A percentile compares a stretch with the other conserved stretches of the same genome.
Conservation (phyloP, 2,888 invertebrate species). For the Tipula lateralis region DNA sequence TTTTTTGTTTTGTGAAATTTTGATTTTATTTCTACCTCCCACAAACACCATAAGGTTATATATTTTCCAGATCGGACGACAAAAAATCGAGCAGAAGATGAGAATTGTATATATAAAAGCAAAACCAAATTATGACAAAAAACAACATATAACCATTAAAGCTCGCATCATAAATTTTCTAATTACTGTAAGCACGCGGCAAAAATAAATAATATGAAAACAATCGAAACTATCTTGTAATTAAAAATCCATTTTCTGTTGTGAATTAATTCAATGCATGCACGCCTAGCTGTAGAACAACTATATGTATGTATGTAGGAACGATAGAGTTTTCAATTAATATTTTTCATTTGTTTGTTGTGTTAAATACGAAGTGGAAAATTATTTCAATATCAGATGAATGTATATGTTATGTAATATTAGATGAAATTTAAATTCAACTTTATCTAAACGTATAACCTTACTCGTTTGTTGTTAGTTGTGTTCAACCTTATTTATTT, state of each 20-base stretch:
- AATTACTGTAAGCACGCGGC: not conserved
- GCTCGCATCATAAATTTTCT: not conserved
- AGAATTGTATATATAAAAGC: not conserved
- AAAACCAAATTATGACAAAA: not conserved
- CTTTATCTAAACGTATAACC: not conserved
- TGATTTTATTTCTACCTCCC: not conserved
- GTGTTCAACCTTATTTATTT: not conserved
- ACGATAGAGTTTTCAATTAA: not conserved
- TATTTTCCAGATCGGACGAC: not conserved
- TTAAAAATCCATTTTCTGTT: not conserved
- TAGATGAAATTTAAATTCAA: not conserved
- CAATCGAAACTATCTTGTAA: not conserved
- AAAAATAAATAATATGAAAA: not conserved
- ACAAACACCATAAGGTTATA: not conserved
- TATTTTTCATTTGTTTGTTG: not conserved
- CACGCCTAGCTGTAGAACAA: not conserved
- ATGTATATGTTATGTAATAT: no score
- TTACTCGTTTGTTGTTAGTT: not conserved
- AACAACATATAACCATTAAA: not conserved
- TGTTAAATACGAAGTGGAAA: not conserved
- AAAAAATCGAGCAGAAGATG: not conserved
- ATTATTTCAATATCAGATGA: no score
- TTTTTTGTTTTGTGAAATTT: not conserved
- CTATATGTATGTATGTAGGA: not conserved
- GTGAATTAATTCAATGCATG: not conserved